Evolutionary conservation across 2,888 invertebrate species (phyloP), one percentile per base, ranked within the genome.

Genomic region (Macrophya annulata): DNA sequence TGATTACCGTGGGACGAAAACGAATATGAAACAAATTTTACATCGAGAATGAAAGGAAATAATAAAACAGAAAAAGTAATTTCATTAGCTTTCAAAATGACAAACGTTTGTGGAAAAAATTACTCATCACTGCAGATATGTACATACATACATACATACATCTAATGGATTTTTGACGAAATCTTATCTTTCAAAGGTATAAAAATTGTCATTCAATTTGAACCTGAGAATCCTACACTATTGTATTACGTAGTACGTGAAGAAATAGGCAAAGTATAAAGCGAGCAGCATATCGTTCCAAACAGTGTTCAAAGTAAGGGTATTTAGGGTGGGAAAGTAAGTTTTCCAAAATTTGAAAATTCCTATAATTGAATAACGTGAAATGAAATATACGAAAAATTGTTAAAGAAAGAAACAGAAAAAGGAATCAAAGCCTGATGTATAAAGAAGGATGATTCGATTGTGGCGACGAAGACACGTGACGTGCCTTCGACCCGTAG

Each of bases 361-460:
- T 8, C n/a, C 55, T n/a, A 55, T 55, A 55, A 55, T 55, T n/a
- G 55, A 55, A 55, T 55, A 55, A n/a, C 55, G 6, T n/a, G 37
- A 12, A 74, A 74, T 12, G 72, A 74, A 4, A 74, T 74, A 45
- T 45, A 8, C 17, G 1, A 31, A 62, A 81, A 9, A 40, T 51
- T 40, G 21, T 8, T 17, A 62, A 43, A 59, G 21, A 21, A 43
- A 43, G 8, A 31, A 59, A 59, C 37, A 31, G n/a, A 43, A 43
- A 81, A 51, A 9, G 31, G 37, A 51, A 79, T 79, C 17, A 17
- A 10, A 37, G 55, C 31, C n/a, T 62, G 51, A 62, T 81, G 59
- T 21, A 40, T 31, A 59, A 81, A 81, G 40, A 62, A 81, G 40
- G 62, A 81, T 81, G 62, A 62, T 62, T 81, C 81, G n/a, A 81